A percentile compares a stretch with the other conserved stretches of the same genome.
phyloP scores from a whole-genome alignment of 2,113 vertebrate species.

The Anser brachyrhynchus region DNA sequence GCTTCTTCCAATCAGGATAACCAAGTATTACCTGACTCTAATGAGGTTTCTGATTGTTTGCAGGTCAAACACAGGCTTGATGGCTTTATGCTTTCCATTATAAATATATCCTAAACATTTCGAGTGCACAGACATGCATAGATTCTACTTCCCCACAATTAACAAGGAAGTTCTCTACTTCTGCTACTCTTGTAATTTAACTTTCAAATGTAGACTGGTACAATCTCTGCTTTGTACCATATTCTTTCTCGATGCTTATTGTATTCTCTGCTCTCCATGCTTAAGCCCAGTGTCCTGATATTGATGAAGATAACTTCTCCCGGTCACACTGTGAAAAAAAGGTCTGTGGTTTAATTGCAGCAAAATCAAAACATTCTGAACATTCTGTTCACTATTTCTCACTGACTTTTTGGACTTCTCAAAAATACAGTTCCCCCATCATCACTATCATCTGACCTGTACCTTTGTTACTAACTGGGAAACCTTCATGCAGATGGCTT shows the following conservation, averaged over 20 bases:
- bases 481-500: neutral
- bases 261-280: neutral
- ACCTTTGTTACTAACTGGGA: neutral
- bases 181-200: neutral
- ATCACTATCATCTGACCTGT: neutral
- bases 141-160: neutral
- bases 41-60: neutral
- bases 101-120: neutral
- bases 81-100: neutral
- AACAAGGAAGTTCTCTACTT: neutral
- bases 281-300: neutral
- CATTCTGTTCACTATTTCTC: neutral
- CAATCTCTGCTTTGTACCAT: neutral
- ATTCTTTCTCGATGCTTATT: neutral
- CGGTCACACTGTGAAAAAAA: neutral
- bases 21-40: neutral
- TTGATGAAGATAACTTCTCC: neutral
- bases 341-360: neutral
- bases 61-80: neutral
- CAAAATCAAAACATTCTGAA: neutral
- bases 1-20: neutral
- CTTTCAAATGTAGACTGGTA: neutral
- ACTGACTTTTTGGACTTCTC: neutral
- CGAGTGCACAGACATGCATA: neutral
- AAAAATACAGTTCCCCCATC: neutral